Conservation (phyloP, 2,113 vertebrate species). For the Trematomus loennbergii region DNA sequence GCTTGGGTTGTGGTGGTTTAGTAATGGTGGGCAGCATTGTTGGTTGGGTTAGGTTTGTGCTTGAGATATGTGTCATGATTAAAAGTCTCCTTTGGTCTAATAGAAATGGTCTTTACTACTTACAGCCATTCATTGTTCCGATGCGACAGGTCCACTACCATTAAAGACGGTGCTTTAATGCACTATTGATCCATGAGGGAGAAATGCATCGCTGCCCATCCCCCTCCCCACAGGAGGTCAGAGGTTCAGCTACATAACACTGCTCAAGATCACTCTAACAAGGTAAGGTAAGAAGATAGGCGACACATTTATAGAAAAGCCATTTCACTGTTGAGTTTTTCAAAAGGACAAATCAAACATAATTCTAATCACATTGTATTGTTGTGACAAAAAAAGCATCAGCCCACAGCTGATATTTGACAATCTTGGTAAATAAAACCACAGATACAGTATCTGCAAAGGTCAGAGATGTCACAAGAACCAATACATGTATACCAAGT, state of each 20-base stretch:
- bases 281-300: background rate
- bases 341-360: background rate
- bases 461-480: no score
- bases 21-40: background rate
- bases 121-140: background rate
- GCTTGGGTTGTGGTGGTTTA: conserved; percentile 29
- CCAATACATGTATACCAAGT: no score
- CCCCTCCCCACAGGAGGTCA: conserved; percentile 20
- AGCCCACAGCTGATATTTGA: background rate
- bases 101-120: background rate
- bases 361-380: background rate
- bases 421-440: background rate
- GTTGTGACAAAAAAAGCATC: background rate
- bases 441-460: background rate
- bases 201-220: background rate
- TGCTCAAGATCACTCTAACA: background rate
- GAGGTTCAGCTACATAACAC: conserved; percentile 9
- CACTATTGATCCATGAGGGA: conserved; percentile 14
- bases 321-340: background rate
- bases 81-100: background rate
- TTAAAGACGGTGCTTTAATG: background rate
- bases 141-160: background rate
- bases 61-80: background rate
- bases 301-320: background rate
- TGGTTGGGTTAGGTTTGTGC: background rate